Evolutionary conservation across 2,113 vertebrate genomes (phyloP).

Genomic region (Ivindomyrus marchei): DNA sequence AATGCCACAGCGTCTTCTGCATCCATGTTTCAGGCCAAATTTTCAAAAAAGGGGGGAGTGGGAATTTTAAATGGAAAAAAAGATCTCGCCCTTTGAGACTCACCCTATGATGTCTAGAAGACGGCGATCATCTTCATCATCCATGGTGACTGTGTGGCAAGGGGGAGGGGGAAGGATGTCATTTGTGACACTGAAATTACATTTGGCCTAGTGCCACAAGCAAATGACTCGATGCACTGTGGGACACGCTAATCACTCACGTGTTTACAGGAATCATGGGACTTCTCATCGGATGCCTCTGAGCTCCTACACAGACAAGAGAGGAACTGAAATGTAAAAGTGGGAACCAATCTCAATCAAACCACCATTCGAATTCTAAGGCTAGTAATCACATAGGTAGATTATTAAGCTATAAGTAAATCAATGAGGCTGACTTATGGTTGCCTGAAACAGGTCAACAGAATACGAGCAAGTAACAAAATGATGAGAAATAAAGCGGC

Average conservation of each 20-base stretch:
- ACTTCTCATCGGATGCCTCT: constrained; percentile 54
- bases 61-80: background rate
- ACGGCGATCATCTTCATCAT: constrained; percentile 98
- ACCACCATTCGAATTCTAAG: background rate
- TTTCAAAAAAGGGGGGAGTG: background rate
- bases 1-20: background rate
- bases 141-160: constrained; percentile 84
- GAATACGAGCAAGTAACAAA: background rate
- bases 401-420: background rate
- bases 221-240: background rate
- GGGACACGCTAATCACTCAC: constrained; percentile 37
- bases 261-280: constrained; percentile 53
- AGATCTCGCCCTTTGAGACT: constrained; percentile 27
- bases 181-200: background rate
- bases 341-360: background rate
- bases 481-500: background rate
- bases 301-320: constrained; percentile 33
- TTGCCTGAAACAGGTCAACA: background rate
- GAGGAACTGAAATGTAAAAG: background rate
- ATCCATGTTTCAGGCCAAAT: background rate
- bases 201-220: background rate
- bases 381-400: background rate
- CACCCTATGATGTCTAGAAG: constrained; percentile 99
- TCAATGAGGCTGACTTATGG: background rate
- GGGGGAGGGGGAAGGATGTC: constrained; percentile 32